Percentiles rank a stretch among this genome's conserved stretches.
Conservation (phyloP, 2,113 vertebrate species). For the Narcine bancroftii region DNA sequence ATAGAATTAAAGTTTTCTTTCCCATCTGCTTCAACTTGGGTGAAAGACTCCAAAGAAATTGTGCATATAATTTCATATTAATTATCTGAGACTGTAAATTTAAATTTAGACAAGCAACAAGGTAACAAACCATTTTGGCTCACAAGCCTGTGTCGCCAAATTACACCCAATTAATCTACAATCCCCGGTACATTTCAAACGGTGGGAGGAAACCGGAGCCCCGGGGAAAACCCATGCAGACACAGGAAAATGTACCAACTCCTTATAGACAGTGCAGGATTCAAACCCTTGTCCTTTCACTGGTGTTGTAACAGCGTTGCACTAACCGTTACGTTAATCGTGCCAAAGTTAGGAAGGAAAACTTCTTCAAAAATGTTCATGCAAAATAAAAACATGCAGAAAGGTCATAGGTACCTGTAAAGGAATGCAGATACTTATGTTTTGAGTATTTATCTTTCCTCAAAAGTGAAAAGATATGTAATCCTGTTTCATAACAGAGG, state of each 20-base stretch:
- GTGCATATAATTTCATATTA: background rate
- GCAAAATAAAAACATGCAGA: background rate
- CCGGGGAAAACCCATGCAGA: too few relatives aligned
- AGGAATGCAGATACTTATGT: background rate
- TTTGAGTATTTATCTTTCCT: background rate
- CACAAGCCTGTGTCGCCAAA: too few relatives aligned
- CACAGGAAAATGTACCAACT: too few relatives aligned
- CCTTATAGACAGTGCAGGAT: too few relatives aligned
- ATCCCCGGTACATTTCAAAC: too few relatives aligned
- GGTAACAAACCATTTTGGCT: too few relatives aligned
- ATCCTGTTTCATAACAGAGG: background rate
- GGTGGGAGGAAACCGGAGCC: too few relatives aligned
- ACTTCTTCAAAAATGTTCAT: background rate
- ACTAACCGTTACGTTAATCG: too few relatives aligned
- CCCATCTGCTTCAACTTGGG: background rate
- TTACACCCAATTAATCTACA: too few relatives aligned
- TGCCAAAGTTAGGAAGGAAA: background rate
- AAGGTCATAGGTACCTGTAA: background rate
- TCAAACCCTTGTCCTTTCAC: too few relatives aligned
- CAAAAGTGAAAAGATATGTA: background rate
- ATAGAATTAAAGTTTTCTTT: background rate
- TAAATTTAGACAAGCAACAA: too few relatives aligned
- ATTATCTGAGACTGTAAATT: background rate
- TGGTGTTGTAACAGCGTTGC: too few relatives aligned
- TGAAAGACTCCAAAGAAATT: background rate